These are phyloP conservation scores for Drosophila phalerata DNA, from an alignment of 2,888 invertebrate species.

Conservation along the genomic window DNA sequence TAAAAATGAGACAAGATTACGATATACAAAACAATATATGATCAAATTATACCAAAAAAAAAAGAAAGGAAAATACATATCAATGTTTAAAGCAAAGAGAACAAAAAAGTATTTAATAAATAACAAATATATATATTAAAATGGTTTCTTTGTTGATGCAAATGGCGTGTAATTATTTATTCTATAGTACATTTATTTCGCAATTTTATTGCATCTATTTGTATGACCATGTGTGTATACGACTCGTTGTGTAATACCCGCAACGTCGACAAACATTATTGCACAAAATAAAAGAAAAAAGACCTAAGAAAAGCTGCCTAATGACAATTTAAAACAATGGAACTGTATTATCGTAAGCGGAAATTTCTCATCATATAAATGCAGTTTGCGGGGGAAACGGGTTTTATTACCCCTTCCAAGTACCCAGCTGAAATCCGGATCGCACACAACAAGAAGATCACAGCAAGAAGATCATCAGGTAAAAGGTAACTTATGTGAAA, in stretches of 20 bases:
- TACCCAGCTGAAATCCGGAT: slow-evolving; percentile 2
- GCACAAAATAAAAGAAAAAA: slow-evolving; percentile 27
- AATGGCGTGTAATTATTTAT: slow-evolving; percentile 66
- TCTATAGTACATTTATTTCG: slow-evolving; percentile 42
- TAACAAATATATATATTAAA: slow-evolving; percentile 72
- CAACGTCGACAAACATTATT: slow-evolving; percentile 43
- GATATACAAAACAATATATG: slow-evolving; percentile 63
- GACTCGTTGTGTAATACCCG: slow-evolving; percentile 51
- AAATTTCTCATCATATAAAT: slow-evolving; percentile 75
- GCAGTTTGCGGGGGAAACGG: slow-evolving; percentile 29
- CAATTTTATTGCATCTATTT: slow-evolving; percentile 37
- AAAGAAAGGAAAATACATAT: slow-evolving; percentile 62
- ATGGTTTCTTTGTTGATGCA: slow-evolving; percentile 84
- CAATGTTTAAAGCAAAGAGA: slow-evolving; percentile 69
- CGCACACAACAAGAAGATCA: slow-evolving; percentile 10
- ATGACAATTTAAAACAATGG: slow-evolving; percentile 75
- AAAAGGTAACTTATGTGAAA: slow-evolving; percentile 14
- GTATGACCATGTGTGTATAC: slow-evolving; percentile 16
- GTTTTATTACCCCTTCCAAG: background rate
- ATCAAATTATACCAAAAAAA: slow-evolving; percentile 49
- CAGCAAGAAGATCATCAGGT: slow-evolving; percentile 14
- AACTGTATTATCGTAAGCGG: slow-evolving; percentile 58
- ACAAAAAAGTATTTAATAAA: slow-evolving; percentile 77
- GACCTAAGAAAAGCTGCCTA: slow-evolving; percentile 50
- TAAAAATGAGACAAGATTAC: slow-evolving; percentile 46